These are phyloP conservation scores for Eucera pruinosa DNA, from an alignment of 2,888 invertebrate genomes.

Conservation along the genomic window DNA sequence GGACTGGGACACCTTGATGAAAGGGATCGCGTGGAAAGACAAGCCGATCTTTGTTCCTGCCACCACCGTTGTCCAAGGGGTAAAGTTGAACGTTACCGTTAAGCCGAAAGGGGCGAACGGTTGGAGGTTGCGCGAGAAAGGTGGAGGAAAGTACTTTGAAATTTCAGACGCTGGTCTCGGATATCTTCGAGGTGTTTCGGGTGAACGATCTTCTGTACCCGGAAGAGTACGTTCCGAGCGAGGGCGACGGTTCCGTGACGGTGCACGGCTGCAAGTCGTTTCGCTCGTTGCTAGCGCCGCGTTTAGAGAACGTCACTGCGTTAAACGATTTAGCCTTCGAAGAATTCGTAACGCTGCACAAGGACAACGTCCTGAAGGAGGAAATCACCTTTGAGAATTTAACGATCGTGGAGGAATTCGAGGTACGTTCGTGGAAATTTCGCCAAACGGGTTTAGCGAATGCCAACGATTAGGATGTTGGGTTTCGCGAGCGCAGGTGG, in stretches of 20 bases:
- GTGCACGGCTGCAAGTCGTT: conserved; percentile 86
- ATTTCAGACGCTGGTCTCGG: conserved; percentile 50
- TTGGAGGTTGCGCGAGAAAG: too few relatives aligned
- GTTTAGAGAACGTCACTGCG: conserved; percentile 81
- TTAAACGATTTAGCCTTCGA: conserved; percentile 85
- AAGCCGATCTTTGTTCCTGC: conserved; percentile 80
- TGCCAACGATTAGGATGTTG: too few relatives aligned
- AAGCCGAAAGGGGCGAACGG: too few relatives aligned
- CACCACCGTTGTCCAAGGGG: conserved; percentile 84
- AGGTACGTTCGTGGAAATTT: conserved; percentile 84
- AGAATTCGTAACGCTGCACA: conserved; percentile 85
- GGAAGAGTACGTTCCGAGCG: conserved; percentile 84
- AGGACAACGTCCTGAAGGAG: conserved; percentile 84
- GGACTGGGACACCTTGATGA: conserved; percentile 84
- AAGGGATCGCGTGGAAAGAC: conserved; percentile 84
- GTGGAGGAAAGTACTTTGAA: neutral
- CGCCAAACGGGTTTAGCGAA: too few relatives aligned
- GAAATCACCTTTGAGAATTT: conserved; percentile 85
- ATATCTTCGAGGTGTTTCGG: conserved; percentile 74
- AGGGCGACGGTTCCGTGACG: conserved; percentile 75
- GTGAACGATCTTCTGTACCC: conserved; percentile 86
- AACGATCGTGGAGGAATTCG: conserved; percentile 84
- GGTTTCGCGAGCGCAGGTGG: conserved; percentile 81
- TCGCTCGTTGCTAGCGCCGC: conserved; percentile 79
- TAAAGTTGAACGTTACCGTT: conserved; percentile 75